Conservation (phyloP, 2,888 invertebrate species). For the Nycteola revayana region DNA sequence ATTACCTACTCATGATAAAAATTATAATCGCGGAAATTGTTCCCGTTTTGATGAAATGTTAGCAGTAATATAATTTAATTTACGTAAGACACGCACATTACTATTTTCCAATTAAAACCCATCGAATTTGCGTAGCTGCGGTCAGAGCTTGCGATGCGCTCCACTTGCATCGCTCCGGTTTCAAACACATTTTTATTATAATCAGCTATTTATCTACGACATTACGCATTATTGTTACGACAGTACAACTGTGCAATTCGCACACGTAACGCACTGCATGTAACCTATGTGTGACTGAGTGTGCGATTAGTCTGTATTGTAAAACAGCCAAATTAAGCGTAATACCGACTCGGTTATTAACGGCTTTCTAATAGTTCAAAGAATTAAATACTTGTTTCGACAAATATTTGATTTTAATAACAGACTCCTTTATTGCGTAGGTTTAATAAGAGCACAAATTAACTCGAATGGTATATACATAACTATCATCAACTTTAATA, state of each 20-base stretch:
- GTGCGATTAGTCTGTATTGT: constrained; percentile 25
- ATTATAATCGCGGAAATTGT: too few species aligned
- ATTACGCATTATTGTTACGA: constrained; percentile 49
- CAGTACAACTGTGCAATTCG: constrained; percentile 34
- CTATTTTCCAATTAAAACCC: constrained; percentile 18
- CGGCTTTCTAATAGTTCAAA: constrained; percentile 25
- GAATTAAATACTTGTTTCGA: constrained; percentile 21
- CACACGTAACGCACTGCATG: constrained; percentile 28
- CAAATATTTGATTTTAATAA: constrained; percentile 25
- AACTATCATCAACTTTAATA: background rate
- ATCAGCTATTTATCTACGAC: constrained; percentile 46
- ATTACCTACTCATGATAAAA: too few species aligned
- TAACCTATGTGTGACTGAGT: constrained; percentile 26
- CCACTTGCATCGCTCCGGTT: constrained; percentile 39
- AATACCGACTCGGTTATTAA: constrained; percentile 31
- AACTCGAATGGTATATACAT: background rate
- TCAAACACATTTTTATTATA: constrained; percentile 42
- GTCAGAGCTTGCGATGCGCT: constrained; percentile 37
- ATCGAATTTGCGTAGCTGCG: constrained; percentile 18
- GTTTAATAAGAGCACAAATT: background rate
- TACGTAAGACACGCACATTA: too few species aligned
- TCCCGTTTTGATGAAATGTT: too few species aligned
- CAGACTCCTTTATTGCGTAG: background rate
- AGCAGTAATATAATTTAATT: too few species aligned
- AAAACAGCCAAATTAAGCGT: constrained; percentile 27